These are phyloP conservation scores for Procambarus virginalis DNA, from an alignment of 1,140 invertebrate genomes.

Conservation along the genomic window DNA sequence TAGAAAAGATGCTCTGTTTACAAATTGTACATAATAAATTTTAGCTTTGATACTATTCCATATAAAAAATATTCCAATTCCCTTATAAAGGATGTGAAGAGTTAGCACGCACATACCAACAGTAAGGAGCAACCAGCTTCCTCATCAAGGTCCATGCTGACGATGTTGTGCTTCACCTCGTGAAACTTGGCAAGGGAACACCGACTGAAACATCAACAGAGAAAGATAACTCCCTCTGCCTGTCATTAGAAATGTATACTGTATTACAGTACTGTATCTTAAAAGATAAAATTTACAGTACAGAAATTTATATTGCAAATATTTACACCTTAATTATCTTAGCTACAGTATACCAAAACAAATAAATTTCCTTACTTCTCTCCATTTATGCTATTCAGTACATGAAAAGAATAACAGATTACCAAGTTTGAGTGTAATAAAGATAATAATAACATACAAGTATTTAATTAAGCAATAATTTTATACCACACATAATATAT, in stretches of 20 bases:
- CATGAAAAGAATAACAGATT: slow-evolving; percentile 24
- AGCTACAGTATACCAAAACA: background rate
- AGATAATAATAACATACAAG: no score
- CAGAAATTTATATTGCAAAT: background rate
- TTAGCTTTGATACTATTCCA: no score
- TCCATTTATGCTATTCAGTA: slow-evolving; percentile 43
- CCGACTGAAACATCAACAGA: slow-evolving; percentile 79
- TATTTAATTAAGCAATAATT: no score
- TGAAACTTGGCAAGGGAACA: slow-evolving; percentile 94
- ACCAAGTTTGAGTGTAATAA: background rate
- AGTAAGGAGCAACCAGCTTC: slow-evolving; percentile 88
- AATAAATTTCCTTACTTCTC: slow-evolving; percentile 43
- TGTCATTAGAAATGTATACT: background rate
- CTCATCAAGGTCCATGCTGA: slow-evolving; percentile 92
- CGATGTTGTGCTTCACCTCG: slow-evolving; percentile 94
- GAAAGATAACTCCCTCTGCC: background rate
- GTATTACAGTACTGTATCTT: background rate
- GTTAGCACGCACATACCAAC: slow-evolving; percentile 80
- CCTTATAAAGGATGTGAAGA: background rate
- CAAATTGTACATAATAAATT: no score
- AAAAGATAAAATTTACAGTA: no score
- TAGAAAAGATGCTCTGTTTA: no score
- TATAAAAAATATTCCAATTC: no score
- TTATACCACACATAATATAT: no score
- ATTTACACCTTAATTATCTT: slow-evolving; percentile 6